Evolutionary conservation across 2,113 vertebrate genomes (phyloP).

Genomic region (Planiliza haematocheilus): DNA sequence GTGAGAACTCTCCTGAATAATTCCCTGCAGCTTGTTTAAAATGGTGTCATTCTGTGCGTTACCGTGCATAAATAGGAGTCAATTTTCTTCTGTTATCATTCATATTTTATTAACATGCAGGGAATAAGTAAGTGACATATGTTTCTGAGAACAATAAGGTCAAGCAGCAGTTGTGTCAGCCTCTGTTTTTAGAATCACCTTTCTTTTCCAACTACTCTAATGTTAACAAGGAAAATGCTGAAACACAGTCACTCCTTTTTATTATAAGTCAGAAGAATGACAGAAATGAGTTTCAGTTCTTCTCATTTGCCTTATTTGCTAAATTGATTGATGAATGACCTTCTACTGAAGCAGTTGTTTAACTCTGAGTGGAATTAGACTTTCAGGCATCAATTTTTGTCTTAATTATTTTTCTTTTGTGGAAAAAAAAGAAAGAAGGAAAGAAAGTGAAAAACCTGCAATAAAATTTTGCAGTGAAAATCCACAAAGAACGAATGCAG

Average conservation of each 20-base stretch:
- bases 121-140: not conserved
- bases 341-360: slow-evolving; percentile 7
- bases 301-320: not conserved
- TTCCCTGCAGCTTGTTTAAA: too few species aligned
- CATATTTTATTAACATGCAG: not conserved
- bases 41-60: too few species aligned
- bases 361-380: slow-evolving; percentile 11
- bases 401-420: not conserved
- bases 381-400: not conserved
- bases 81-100: not conserved
- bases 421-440: not conserved
- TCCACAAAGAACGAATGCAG: not conserved
- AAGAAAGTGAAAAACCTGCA: not conserved
- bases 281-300: not conserved
- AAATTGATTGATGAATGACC: not conserved
- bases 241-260: too few species aligned
- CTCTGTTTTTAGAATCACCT: not conserved
- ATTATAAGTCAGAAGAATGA: not conserved
- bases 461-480: not conserved
- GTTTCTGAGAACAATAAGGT: not conserved
- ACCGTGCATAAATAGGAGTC: too few species aligned
- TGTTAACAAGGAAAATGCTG: not conserved
- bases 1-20: too few species aligned
- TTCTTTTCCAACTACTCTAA: not conserved
- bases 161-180: not conserved